Evolutionary conservation across 2,797 vertebrate genomes (phyloP).

Genomic region (Oophaga sylvatica): DNA sequence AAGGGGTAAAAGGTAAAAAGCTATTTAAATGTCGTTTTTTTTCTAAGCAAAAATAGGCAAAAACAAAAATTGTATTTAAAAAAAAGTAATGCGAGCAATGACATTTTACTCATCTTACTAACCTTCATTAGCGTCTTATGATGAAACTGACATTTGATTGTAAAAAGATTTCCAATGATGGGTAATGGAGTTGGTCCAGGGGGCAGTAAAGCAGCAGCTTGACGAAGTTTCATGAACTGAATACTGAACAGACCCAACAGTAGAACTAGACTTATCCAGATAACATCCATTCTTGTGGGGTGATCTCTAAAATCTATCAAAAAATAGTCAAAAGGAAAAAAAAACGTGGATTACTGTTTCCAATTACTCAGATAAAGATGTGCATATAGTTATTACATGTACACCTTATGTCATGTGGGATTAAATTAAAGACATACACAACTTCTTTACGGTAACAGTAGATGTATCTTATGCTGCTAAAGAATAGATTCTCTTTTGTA

Average conservation of each 20-base stretch:
- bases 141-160: conserved; percentile 68
- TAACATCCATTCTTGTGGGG: conserved; percentile 59
- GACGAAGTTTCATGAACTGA: conserved; percentile 64
- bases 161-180: conserved; percentile 70
- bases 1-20: too few species aligned
- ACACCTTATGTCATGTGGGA: too few species aligned
- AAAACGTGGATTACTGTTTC: background rate
- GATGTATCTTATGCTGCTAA: too few species aligned
- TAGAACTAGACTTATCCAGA: conserved; percentile 45
- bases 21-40: too few species aligned
- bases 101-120: conserved; percentile 13
- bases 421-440: too few species aligned
- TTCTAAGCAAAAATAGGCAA: too few species aligned
- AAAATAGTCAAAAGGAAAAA: background rate
- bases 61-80: too few species aligned
- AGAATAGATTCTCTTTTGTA: too few species aligned
- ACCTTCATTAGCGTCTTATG: conserved; percentile 67
- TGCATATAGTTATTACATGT: too few species aligned
- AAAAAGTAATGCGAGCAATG: too few species aligned
- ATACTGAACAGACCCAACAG: conserved; percentile 55
- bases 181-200: conserved; percentile 70
- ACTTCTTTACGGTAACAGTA: too few species aligned
- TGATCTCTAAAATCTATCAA: background rate
- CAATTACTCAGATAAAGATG: too few species aligned
- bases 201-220: conserved; percentile 63